Percentiles rank a stretch among this genome's conserved stretches.
These are phyloP conservation scores for Halyomorpha halys DNA, from an alignment of 1,140 invertebrate species.

Conservation along the genomic window DNA sequence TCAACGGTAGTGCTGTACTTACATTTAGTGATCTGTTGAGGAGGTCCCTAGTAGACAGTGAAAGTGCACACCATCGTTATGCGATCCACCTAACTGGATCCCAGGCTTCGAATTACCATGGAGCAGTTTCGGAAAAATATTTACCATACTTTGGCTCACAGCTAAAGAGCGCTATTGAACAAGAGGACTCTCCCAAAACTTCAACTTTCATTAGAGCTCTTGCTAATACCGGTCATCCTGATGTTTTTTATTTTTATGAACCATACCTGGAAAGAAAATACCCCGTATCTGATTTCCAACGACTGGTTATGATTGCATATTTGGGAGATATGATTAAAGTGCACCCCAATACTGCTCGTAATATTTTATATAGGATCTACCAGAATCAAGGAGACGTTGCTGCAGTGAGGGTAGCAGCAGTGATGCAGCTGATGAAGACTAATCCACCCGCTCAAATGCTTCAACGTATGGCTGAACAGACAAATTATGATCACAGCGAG, in stretches of 20 bases:
- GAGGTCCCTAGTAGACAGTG: conserved; percentile 43
- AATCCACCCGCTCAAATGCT: conserved; percentile 48
- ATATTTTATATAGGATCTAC: conserved; percentile 52
- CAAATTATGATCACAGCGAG: conserved; percentile 46
- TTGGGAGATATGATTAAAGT: conserved; percentile 40
- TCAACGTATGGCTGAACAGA: conserved; percentile 54
- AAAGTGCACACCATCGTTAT: conserved; percentile 44
- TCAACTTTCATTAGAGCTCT: conserved; percentile 49
- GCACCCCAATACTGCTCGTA: conserved; percentile 40
- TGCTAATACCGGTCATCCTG: conserved; percentile 47
- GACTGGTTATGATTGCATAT: conserved; percentile 47
- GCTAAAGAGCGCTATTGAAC: conserved; percentile 41
- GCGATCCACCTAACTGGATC: conserved; percentile 49
- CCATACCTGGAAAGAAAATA: conserved; percentile 50
- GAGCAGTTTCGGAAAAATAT: conserved; percentile 41
- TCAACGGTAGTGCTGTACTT: conserved; percentile 45
- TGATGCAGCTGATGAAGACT: conserved; percentile 45
- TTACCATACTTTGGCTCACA: conserved; percentile 44
- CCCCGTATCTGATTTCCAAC: conserved; percentile 43
- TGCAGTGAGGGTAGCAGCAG: conserved; percentile 51
- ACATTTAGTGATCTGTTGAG: conserved; percentile 45
- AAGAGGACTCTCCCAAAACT: conserved; percentile 42
- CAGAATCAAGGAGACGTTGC: conserved; percentile 48
- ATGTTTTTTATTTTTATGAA: conserved; percentile 46
- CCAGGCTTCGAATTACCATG: conserved; percentile 36